Base-by-base conservation (phyloP, 2,888 invertebrate species). In the Arenicola marina region DNA sequence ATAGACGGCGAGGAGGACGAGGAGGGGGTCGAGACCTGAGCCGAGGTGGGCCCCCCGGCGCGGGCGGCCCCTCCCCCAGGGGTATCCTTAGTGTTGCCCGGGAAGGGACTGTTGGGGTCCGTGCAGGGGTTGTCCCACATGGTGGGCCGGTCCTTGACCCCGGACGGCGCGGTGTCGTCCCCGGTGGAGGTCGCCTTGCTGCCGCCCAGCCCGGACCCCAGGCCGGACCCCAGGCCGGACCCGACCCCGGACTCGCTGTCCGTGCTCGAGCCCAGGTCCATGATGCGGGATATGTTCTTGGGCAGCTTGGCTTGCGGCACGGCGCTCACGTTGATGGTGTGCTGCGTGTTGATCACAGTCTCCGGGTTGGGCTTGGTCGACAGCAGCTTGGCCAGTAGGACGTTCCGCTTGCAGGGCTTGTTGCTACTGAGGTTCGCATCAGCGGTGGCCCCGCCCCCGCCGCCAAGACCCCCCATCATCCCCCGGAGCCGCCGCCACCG, bases 351-450 rank as follows among this genome's bases (percentile, higher is more conserved):
- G 7, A 78, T 71, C 43, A 77, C 75, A 11, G 74, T 75, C 56
- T 79, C 78, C 51, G 69, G 70, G 67, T 54, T 71, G 73, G 59
- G 11, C 7, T 7, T 4, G 15, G 21, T 75, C 2, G 78, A 74
- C 59, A 81, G 71, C 54, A 81, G 70, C 68, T 78, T 73, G 11
- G 79, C 76, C 48, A 81, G 71, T 58, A 81, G 67, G n/a, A n/a
- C n/a, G n/a, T n/a, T n/a, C n/a, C n/a, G n/a, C n/a, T n/a, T n/a
- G n/a, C n/a, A n/a, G n/a, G n/a, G n/a, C n/a, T n/a, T n/a, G n/a
- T n/a, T n/a, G n/a, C n/a, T n/a, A n/a, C n/a, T n/a, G n/a, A n/a
- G n/a, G n/a, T n/a, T n/a, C n/a, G n/a, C n/a, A n/a, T n/a, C n/a
- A n/a, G n/a, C n/a, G n/a, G n/a, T n/a, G n/a, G n/a, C n/a, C n/a